Evolutionary conservation across 2,797 vertebrate species (phyloP).

Genomic region (Peromyscus nudipes): DNA sequence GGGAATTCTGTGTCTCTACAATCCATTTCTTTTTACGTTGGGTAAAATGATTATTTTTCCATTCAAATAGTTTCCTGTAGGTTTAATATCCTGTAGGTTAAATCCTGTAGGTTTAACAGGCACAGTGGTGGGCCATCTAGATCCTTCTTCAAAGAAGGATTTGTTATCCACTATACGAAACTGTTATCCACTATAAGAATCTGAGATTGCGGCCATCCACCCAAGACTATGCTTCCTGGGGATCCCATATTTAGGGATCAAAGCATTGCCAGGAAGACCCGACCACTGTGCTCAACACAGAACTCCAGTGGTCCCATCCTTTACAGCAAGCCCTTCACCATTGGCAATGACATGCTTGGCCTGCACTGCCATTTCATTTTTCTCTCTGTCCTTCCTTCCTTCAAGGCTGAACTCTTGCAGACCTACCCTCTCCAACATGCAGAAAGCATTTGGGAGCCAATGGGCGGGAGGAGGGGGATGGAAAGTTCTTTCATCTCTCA

Average conservation of each 20-base stretch:
- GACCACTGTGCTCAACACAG: neutral
- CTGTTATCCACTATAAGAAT: no score
- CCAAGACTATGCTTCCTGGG: neutral
- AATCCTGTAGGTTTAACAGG: no score
- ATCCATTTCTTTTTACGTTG: neutral
- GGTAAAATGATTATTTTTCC: neutral
- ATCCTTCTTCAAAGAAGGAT: neutral
- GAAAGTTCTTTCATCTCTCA: slow-evolving; percentile 39
- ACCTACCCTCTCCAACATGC: neutral
- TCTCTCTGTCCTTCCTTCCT: neutral
- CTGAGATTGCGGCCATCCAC: neutral
- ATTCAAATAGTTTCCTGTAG: neutral
- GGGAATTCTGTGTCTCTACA: neutral
- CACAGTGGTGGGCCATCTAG: neutral
- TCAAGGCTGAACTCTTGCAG: neutral
- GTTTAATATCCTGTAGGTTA: neutral
- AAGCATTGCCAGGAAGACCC: neutral
- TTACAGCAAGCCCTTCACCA: neutral
- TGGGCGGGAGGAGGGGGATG: neutral
- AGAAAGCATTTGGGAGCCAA: neutral
- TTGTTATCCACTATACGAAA: neutral
- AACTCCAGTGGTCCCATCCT: neutral
- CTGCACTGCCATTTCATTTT: neutral
- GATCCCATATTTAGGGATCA: neutral
- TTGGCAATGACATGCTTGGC: neutral